These are phyloP conservation scores for Sebastes baramenuke DNA, from an alignment of 2,797 vertebrate genomes.

Conservation along the genomic window DNA sequence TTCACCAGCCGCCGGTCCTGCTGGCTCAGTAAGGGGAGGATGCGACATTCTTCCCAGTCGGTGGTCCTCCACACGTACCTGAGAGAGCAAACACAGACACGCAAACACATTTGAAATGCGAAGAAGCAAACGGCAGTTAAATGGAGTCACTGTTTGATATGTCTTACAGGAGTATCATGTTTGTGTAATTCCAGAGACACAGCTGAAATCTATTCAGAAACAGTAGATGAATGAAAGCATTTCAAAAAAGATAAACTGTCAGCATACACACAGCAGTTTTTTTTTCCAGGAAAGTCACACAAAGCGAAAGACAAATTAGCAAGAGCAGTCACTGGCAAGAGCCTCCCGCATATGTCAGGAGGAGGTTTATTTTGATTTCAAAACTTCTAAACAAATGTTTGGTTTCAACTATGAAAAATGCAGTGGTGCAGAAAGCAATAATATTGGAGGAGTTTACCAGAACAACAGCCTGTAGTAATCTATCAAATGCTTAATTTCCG, in stretches of 20 bases:
- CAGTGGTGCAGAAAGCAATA: conserved; percentile 72
- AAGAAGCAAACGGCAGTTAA: conserved; percentile 4
- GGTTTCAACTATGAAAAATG: conserved; percentile 68
- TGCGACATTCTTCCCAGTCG: conserved; percentile 91
- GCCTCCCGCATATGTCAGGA: conserved; percentile 4
- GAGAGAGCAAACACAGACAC: conserved; percentile 19
- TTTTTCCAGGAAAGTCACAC: conserved; percentile 13
- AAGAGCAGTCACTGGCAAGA: conserved; percentile 14
- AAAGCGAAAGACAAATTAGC: conserved; percentile 35
- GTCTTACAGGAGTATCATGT: background rate
- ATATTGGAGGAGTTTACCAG: conserved; percentile 71
- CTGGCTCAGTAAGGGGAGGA: conserved; percentile 86
- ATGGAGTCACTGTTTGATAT: background rate
- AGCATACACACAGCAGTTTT: background rate
- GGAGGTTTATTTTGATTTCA: conserved; percentile 55
- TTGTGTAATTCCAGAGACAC: conserved; percentile 15
- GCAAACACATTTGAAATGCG: background rate
- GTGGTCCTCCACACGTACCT: conserved; percentile 94
- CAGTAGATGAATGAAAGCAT: background rate
- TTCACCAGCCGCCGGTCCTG: conserved; percentile 79
- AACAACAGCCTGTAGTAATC: conserved; percentile 81
- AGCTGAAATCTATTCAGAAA: background rate
- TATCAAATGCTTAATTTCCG: conserved; percentile 80
- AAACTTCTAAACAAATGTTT: conserved; percentile 71
- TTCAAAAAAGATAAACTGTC: conserved; percentile 3